Evolutionary conservation across 1,140 invertebrate species (phyloP), one percentile per base, ranked within the genome.

Genomic region (Aphis craccivora): DNA sequence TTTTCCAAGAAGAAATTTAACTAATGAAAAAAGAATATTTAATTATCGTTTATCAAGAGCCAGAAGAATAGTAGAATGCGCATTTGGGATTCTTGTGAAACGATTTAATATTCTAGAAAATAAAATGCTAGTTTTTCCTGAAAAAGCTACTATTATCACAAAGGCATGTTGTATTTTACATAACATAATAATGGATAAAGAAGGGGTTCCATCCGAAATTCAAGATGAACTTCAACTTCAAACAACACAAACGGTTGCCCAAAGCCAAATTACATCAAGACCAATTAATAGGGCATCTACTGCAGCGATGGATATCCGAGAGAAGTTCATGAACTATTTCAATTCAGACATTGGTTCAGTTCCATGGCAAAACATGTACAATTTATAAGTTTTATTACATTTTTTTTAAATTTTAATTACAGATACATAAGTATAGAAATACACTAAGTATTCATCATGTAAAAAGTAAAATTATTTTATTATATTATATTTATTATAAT

Each of bases 1-100:
- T 45, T 94, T 84, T 92, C 86, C 48, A 55, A 93, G 94, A 48
- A 93, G 43, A 88, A 25, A 93, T 55, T 76, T 93, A 81, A 91
- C 86, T 23, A 35, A 83, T 83, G n/a, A 40, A 83, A 83, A 83
- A 83, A 83, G 5, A 83, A 83, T 83, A 20, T 83, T 37, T 83
- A 83, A 83, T 20, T 83, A 83, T 35, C 35, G 35, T 35, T 83
- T 83, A 83, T 83, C 81, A 35, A 86, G 88, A 53, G 88, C 88
- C 18, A 53, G 88, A 89, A 89, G 88, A 40, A 35, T 51, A 35
- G 48, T 89, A 35, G 88, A 89, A 51, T 89, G 88, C 60, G 45
- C 51, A 40, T 90, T 90, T 55, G 51, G 51, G 35, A 60, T 90
- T 53, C 35, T 90, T 37, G 51, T 53, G 51, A 90, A 90, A 53